A percentile compares a stretch with the other conserved stretches of the same genome.
phyloP scores from a whole-genome alignment of 2,888 invertebrate genomes.

The Limnephilus auricula region DNA sequence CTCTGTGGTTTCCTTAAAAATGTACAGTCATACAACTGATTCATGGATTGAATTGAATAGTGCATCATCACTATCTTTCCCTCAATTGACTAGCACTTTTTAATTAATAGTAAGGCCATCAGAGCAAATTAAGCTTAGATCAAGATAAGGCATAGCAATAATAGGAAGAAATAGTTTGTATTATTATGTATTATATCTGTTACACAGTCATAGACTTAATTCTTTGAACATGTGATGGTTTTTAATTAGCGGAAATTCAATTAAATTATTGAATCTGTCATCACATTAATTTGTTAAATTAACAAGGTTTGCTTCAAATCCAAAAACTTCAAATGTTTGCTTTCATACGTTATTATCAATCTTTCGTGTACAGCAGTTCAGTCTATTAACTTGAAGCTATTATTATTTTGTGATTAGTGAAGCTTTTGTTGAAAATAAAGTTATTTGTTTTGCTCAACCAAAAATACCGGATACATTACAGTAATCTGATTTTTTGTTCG shows the following conservation, averaged over 20 bases:
- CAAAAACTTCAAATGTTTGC: neutral
- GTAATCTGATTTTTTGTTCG: too few relatives aligned
- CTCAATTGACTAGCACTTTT: neutral
- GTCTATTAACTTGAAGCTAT: too few relatives aligned
- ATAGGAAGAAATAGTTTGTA: neutral
- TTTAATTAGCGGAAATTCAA: neutral
- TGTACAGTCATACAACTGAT: neutral
- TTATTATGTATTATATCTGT: neutral
- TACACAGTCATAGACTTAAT: neutral
- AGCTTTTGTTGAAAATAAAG: too few relatives aligned
- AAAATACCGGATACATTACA: too few relatives aligned
- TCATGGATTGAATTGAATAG: conserved; percentile 6
- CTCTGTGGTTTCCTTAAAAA: conserved; percentile 23
- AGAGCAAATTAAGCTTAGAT: neutral
- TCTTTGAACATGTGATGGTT: neutral
- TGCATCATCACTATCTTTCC: conserved; percentile 9
- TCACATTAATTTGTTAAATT: neutral
- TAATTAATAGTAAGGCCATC: neutral
- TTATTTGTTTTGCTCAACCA: too few relatives aligned
- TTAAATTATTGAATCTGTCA: neutral
- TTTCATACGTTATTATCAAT: neutral
- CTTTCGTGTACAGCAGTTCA: neutral
- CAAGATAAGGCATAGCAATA: neutral
- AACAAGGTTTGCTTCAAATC: neutral
- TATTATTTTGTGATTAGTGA: too few relatives aligned